phyloP scores from a whole-genome alignment of 2,797 vertebrate genomes.

The Propithecus deckenii region DNA sequence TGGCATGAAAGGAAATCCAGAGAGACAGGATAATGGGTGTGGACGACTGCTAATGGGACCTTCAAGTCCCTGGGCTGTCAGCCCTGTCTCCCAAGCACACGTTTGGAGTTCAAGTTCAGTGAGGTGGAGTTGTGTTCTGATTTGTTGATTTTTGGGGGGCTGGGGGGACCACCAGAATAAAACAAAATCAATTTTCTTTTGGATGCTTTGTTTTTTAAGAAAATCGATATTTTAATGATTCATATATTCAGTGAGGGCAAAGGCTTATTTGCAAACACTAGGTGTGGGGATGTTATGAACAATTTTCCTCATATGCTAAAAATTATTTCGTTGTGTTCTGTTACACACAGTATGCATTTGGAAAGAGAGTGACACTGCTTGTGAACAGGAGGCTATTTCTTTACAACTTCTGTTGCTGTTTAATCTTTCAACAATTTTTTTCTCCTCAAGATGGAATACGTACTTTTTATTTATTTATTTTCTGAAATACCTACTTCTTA shows the following conservation, averaged over 20 bases:
- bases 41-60: slow-evolving; percentile 84
- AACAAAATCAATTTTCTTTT: slow-evolving; percentile 31
- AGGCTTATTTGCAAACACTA: slow-evolving; percentile 53
- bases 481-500: not conserved
- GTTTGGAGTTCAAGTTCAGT: slow-evolving; percentile 83
- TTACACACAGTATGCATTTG: not conserved
- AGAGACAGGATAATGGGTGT: slow-evolving; percentile 85
- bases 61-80: slow-evolving; percentile 83
- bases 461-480: not conserved
- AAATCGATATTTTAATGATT: slow-evolving; percentile 72
- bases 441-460: not conserved
- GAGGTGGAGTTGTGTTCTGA: slow-evolving; percentile 71
- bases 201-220: slow-evolving; percentile 49
- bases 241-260: slow-evolving; percentile 44
- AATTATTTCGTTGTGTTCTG: slow-evolving; percentile 65
- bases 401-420: slow-evolving; percentile 3
- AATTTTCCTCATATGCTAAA: slow-evolving; percentile 72
- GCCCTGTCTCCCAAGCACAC: slow-evolving; percentile 83
- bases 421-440: not conserved
- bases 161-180: not conserved
- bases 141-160: slow-evolving; percentile 54
- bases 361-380: not conserved
- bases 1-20: slow-evolving; percentile 85
- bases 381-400: not conserved
- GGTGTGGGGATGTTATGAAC: slow-evolving; percentile 37